Percentiles rank a stretch among this genome's conserved stretches.
Evolutionary conservation across 2,888 invertebrate species (phyloP).

Genomic region (Ypsolopha scabrella): DNA sequence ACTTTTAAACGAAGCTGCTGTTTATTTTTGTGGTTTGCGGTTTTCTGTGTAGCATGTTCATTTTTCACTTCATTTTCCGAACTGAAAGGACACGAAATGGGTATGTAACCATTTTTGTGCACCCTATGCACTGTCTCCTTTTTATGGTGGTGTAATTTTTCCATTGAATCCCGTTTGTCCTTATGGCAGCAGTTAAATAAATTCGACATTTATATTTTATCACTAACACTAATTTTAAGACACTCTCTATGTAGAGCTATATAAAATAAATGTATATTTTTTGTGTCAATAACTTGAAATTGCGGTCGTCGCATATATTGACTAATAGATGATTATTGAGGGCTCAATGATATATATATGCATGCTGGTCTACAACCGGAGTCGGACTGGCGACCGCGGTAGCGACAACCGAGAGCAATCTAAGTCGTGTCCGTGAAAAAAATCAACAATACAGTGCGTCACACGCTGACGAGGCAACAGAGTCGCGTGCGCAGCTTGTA

Average conservation of each 20-base stretch:
- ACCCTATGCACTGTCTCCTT: slow-evolving; percentile 19
- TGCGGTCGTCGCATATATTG: neutral
- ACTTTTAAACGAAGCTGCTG: slow-evolving; percentile 46
- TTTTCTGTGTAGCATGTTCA: slow-evolving; percentile 22
- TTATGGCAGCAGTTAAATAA: slow-evolving; percentile 27
- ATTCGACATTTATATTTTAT: slow-evolving; percentile 23
- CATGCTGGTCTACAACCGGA: slow-evolving; percentile 31
- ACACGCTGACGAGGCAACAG: slow-evolving; percentile 9
- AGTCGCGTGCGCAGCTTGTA: slow-evolving; percentile 2
- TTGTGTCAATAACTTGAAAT: neutral
- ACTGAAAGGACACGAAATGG: slow-evolving; percentile 18
- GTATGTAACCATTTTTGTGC: neutral
- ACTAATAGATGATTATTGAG: slow-evolving; percentile 8
- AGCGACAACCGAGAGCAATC: slow-evolving; percentile 16
- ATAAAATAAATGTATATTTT: neutral
- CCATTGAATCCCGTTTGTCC: slow-evolving; percentile 17
- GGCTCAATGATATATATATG: slow-evolving; percentile 50
- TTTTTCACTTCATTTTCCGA: slow-evolving; percentile 23
- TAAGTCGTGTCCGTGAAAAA: slow-evolving; percentile 16
- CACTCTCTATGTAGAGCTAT: no score
- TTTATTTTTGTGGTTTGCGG: slow-evolving; percentile 19
- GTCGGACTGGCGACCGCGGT: slow-evolving; percentile 28
- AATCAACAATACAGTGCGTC: slow-evolving; percentile 37
- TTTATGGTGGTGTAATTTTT: slow-evolving; percentile 26
- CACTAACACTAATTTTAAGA: neutral